Base-by-base conservation (phyloP, 2,113 vertebrate species). In the Colaptes auratus region DNA sequence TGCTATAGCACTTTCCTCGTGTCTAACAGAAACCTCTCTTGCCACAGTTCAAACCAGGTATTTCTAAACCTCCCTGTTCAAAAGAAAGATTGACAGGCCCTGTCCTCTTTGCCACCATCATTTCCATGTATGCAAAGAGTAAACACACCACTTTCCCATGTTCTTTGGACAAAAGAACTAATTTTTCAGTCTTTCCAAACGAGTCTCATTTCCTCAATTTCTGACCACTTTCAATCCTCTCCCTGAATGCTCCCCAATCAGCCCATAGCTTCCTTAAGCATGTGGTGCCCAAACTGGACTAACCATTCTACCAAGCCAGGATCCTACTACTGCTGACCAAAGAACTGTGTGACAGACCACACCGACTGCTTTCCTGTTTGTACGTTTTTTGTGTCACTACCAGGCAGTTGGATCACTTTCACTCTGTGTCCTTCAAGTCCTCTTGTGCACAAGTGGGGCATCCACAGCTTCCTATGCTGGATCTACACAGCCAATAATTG, bases 81-180 rank as follows among this genome's bases (percentile, higher is more conserved):
- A 39, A 73, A 35, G 13, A 58, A n/a, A 36, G 39, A 19, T 66
- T 30, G 33, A 42, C 21, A 58, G 66, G 19, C 36, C 35, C 42
- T 16, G 27, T 25, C 39, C 39, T 75, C 80, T 23, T 25, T 75
- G 63, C 25, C 63, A 59, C 23, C 36, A 31, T 10, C 66, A 44
- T 18, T 28, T 39, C 39, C 9, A 11, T 0, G 0, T 75, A 33
- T 78, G 39, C 66, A 88, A 52, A 52, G 15, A 46, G 36, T n/a
- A 28, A 75, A 27, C 46, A 58, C 0, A 0, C 28, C 31, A 14
- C 10, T 58, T 39, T 39, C 39, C 39, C 39, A 39, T 12, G 39
- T 12, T 39, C 39, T 12, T 39, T 39, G 39, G 39, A 16, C 15
- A 24, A 14, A 90, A 35, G 3, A 55, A 20, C 12, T 16, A 0